phyloP scores from a whole-genome alignment of 1,140 invertebrate genomes.

The Drosophila rhopaloa region DNA sequence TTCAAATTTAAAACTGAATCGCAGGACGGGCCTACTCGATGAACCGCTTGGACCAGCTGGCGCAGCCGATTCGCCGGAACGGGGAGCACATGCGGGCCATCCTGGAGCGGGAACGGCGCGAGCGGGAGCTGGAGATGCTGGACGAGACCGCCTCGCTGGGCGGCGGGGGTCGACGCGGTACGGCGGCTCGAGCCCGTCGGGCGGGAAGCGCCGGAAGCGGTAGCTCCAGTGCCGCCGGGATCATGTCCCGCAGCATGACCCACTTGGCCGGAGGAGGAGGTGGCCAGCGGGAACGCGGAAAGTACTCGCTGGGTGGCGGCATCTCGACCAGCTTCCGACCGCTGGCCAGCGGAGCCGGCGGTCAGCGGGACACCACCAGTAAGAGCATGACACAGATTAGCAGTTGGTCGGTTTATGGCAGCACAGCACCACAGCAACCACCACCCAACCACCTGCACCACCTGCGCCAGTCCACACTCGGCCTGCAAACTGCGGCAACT shows the following conservation, averaged over 20 bases:
- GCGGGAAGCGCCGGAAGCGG: slow-evolving; percentile 62
- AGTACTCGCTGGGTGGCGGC: slow-evolving; percentile 76
- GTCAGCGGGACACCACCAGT: slow-evolving; percentile 77
- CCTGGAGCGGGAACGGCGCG: slow-evolving; percentile 72
- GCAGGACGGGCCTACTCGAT: slow-evolving; percentile 93
- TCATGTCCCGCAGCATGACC: slow-evolving; percentile 89
- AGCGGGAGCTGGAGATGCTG: slow-evolving; percentile 77
- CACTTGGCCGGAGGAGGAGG: slow-evolving; percentile 86
- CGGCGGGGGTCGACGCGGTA: slow-evolving; percentile 38
- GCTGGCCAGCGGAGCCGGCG: slow-evolving; percentile 57
- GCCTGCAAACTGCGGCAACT: slow-evolving; percentile 83
- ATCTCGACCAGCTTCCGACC: slow-evolving; percentile 79
- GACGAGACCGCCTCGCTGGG: slow-evolving; percentile 78
- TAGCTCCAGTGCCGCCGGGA: slow-evolving; percentile 73
- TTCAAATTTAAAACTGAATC: slow-evolving; percentile 65
- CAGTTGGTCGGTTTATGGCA: slow-evolving; percentile 69
- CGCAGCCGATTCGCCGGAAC: slow-evolving; percentile 88
- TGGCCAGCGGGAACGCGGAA: slow-evolving; percentile 59
- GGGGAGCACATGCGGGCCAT: slow-evolving; percentile 84
- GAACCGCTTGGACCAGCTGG: slow-evolving; percentile 94
- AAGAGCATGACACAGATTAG: slow-evolving; percentile 84
- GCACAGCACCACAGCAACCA: slow-evolving; percentile 43
- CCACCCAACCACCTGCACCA: slow-evolving; percentile 56
- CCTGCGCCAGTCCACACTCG: slow-evolving; percentile 80
- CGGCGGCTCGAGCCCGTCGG: slow-evolving; percentile 24